phyloP scores from a whole-genome alignment of 1,140 invertebrate genomes.

The Liolophura sinensis region DNA sequence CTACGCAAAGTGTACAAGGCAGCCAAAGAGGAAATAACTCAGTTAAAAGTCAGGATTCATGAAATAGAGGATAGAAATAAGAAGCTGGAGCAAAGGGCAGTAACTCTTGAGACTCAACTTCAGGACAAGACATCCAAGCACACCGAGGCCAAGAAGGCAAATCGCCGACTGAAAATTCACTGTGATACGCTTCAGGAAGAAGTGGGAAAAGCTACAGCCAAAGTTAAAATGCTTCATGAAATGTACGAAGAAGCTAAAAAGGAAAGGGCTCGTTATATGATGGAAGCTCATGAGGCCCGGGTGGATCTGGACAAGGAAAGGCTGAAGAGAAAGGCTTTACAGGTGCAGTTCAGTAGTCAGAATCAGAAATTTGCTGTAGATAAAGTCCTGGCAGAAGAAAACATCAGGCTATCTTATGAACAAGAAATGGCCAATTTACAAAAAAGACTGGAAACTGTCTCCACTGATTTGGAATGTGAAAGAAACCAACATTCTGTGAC shows the following conservation, averaged over 20 bases:
- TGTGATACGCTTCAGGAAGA: constrained; percentile 29
- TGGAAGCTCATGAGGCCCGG: constrained; percentile 27
- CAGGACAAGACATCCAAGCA: constrained; percentile 21
- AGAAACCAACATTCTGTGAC: constrained; percentile 25
- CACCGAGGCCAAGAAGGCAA: constrained; percentile 29
- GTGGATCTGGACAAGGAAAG: constrained; percentile 23
- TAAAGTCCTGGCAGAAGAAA: constrained; percentile 26
- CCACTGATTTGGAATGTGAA: constrained; percentile 29
- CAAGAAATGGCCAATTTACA: constrained; percentile 29
- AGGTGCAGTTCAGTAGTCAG: constrained; percentile 19
- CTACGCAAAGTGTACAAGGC: constrained; percentile 31
- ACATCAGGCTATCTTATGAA: constrained; percentile 29
- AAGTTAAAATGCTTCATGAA: constrained; percentile 30
- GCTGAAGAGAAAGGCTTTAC: constrained; percentile 17
- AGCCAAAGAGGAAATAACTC: constrained; percentile 26
- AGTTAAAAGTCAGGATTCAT: constrained; percentile 22
- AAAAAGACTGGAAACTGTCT: constrained; percentile 21
- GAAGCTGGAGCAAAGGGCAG: constrained; percentile 20
- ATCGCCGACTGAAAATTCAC: constrained; percentile 32
- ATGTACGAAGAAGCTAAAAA: constrained; percentile 32
- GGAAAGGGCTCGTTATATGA: constrained; percentile 25
- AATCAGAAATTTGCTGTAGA: constrained; percentile 24
- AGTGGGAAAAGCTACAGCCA: constrained; percentile 20
- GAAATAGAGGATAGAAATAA: constrained; percentile 27
- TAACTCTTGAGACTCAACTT: constrained; percentile 8